A percentile compares a stretch with the other conserved stretches of the same genome.
phyloP scores from a whole-genome alignment of 2,113 vertebrate species.

The Anolis carolinensis region DNA sequence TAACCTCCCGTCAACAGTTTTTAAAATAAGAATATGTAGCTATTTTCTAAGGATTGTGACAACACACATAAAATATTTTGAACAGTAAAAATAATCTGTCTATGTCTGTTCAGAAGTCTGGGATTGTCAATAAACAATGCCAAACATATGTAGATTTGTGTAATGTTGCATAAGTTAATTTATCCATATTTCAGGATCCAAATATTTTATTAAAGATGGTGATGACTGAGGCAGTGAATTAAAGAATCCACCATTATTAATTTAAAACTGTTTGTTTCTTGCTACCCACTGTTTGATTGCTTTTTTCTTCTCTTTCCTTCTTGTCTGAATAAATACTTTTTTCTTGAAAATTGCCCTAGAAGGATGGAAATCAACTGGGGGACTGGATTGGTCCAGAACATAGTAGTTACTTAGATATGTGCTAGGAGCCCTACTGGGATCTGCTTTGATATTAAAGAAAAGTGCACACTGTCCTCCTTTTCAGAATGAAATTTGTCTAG shows the following conservation, averaged over 20 bases:
- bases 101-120: too few species aligned
- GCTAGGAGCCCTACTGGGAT: too few species aligned
- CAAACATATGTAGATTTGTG: not conserved
- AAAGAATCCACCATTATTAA: not conserved
- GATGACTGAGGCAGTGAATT: not conserved
- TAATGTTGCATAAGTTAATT: not conserved
- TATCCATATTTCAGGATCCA: not conserved
- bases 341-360: not conserved
- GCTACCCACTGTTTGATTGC: not conserved
- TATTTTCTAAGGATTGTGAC: not conserved
- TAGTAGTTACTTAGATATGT: too few species aligned
- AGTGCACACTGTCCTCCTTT: not conserved
- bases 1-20: not conserved
- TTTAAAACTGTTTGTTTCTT: not conserved
- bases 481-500: not conserved
- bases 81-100: not conserved
- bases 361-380: not conserved
- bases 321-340: not conserved
- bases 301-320: not conserved
- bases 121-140: too few species aligned
- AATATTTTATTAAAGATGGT: not conserved
- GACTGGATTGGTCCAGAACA: not conserved
- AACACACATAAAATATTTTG: not conserved
- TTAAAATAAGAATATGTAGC: not conserved
- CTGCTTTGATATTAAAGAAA: too few species aligned